Evolutionary conservation across 2,888 invertebrate species (phyloP).

Genomic region (Sisyra nigra): DNA sequence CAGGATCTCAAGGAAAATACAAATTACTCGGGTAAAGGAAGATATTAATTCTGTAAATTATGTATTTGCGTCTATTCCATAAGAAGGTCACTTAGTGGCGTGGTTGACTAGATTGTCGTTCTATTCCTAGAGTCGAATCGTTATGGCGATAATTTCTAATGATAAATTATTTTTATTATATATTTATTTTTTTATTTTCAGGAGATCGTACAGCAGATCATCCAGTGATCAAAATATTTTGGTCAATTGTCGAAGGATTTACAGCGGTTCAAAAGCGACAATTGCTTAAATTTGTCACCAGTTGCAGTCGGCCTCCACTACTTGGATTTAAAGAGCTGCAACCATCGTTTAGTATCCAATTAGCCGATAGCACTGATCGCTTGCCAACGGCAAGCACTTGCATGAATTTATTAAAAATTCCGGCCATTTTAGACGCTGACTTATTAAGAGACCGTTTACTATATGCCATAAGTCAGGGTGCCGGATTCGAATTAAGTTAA

Average conservation of each 20-base stretch:
- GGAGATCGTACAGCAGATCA: constrained; percentile 73
- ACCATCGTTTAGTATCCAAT: constrained; percentile 93
- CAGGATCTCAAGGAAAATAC: constrained; percentile 74
- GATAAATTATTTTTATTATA: constrained; percentile 7
- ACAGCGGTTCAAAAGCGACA: constrained; percentile 71
- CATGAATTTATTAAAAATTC: constrained; percentile 93
- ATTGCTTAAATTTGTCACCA: constrained; percentile 93
- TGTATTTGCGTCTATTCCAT: no score
- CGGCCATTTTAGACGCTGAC: constrained; percentile 68
- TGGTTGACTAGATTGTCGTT: no score
- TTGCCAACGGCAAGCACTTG: constrained; percentile 96
- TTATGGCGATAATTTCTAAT: not conserved
- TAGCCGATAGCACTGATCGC: constrained; percentile 75
- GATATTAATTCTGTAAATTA: no score
- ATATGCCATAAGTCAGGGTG: constrained; percentile 87
- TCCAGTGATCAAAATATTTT: constrained; percentile 74
- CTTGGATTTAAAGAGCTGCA: constrained; percentile 95
- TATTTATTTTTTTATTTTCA: no score
- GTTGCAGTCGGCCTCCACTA: constrained; percentile 91
- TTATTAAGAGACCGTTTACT: constrained; percentile 67
- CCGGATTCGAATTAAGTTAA: constrained; percentile 91
- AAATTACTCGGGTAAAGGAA: constrained; percentile 68
- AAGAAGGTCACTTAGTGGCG: no score
- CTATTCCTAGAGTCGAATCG: no score
- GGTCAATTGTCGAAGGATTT: constrained; percentile 74